Evolutionary conservation across 2,888 invertebrate species (phyloP).

Genomic region (Synergus gifuensis): DNA sequence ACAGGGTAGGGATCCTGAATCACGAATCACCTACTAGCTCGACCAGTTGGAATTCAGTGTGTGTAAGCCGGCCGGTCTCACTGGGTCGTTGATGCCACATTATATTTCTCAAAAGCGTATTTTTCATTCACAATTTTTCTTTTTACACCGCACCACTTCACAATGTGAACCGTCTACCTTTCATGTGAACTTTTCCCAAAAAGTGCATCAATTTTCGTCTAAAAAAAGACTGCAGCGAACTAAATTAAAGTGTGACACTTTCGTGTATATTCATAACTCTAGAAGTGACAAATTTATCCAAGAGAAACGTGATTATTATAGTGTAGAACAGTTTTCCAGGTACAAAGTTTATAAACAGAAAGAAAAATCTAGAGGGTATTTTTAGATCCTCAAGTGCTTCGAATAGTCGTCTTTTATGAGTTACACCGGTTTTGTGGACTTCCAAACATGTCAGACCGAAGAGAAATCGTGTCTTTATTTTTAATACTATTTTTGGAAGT

Average conservation of each 20-base stretch:
- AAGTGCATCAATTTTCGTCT: not conserved
- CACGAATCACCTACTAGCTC: slow-evolving; percentile 64
- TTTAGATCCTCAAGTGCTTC: not conserved
- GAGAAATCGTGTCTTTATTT: slow-evolving; percentile 49
- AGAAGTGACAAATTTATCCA: not conserved
- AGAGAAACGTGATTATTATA: not conserved
- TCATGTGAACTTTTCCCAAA: not conserved
- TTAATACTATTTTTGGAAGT: slow-evolving; percentile 49
- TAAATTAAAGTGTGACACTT: not conserved
- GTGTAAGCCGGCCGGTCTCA: slow-evolving; percentile 67
- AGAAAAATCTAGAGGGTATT: not conserved
- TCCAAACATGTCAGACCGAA: slow-evolving; percentile 15
- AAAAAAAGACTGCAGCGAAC: not conserved
- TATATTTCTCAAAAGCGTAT: not conserved
- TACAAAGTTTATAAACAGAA: not conserved
- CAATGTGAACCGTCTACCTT: not conserved
- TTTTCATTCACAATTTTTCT: not conserved
- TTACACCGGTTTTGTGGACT: not conserved
- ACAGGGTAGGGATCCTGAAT: slow-evolving; percentile 61
- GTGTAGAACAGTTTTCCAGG: not conserved
- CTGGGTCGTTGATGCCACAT: slow-evolving; percentile 44
- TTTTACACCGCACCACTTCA: not conserved
- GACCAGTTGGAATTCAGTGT: slow-evolving; percentile 67
- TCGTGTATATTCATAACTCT: not conserved
- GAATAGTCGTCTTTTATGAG: not conserved